Conservation (phyloP, 1,140 invertebrate genomes). For the Octopus bimaculoides region DNA sequence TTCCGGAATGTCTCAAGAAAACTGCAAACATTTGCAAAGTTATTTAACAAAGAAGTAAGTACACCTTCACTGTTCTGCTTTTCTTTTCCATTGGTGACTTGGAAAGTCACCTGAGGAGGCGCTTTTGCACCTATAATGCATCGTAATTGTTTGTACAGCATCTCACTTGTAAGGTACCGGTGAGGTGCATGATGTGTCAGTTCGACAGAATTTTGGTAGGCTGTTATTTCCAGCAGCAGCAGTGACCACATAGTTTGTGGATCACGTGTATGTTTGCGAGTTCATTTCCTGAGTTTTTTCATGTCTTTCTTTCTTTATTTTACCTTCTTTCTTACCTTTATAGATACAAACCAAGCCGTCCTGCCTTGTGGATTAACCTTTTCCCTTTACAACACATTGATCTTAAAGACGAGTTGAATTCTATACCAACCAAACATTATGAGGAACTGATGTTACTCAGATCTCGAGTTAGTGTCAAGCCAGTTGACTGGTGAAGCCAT, state of each 20-base stretch:
- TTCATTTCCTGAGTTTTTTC: too few species aligned
- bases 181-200: too few species aligned
- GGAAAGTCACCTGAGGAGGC: too few species aligned
- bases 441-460: constrained; percentile 35
- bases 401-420: constrained; percentile 24
- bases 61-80: neutral
- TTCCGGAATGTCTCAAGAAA: constrained; percentile 25
- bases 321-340: neutral
- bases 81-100: neutral
- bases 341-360: constrained; percentile 26
- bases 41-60: constrained; percentile 27
- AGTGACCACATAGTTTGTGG: too few species aligned
- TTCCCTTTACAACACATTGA: constrained; percentile 32
- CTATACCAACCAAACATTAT: constrained; percentile 34
- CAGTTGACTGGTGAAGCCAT: constrained; percentile 25
- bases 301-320: too few species aligned
- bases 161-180: too few species aligned
- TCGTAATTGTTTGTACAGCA: too few species aligned
- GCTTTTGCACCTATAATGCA: too few species aligned
- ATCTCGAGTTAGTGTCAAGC: constrained; percentile 30
- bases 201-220: too few species aligned
- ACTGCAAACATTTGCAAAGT: constrained; percentile 30
- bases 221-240: too few species aligned
- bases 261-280: too few species aligned
- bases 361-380: constrained; percentile 31